A percentile compares a stretch with the other conserved stretches of the same genome.
Conservation (phyloP, 2,888 invertebrate genomes). For the Campoplex nolae region DNA sequence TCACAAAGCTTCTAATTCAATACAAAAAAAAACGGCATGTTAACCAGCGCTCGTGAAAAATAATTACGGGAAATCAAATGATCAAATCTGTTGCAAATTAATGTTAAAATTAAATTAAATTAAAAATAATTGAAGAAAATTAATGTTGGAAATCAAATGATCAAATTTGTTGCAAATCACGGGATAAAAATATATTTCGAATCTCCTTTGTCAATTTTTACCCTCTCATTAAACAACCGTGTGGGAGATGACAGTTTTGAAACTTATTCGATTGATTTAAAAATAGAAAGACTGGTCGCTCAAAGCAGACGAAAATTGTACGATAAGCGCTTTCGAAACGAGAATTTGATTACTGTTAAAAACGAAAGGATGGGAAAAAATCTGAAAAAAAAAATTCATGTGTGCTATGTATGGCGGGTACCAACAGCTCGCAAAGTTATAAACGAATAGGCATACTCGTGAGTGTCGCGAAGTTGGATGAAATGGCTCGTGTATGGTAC, state of each 20-base stretch:
- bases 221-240: neutral
- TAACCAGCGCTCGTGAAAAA: too few relatives aligned
- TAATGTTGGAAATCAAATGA: too few relatives aligned
- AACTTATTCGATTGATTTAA: neutral
- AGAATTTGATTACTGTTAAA: neutral
- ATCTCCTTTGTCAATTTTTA: neutral
- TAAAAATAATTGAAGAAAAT: too few relatives aligned
- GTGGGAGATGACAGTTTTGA: neutral
- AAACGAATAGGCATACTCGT: neutral
- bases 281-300: neutral
- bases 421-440: neutral
- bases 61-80: too few relatives aligned
- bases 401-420: neutral
- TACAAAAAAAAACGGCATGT: neutral
- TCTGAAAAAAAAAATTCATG: neutral
- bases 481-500: neutral
- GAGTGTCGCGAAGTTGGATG: neutral
- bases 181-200: neutral
- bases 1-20: neutral
- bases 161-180: too few relatives aligned
- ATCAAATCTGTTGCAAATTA: too few relatives aligned
- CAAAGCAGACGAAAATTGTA: neutral
- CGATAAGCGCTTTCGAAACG: too few relatives aligned
- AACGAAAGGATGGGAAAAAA: neutral
- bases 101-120: too few relatives aligned